These are phyloP conservation scores for Nothobranchius kuhntae DNA, from an alignment of 2,113 vertebrate genomes.

Conservation along the genomic window DNA sequence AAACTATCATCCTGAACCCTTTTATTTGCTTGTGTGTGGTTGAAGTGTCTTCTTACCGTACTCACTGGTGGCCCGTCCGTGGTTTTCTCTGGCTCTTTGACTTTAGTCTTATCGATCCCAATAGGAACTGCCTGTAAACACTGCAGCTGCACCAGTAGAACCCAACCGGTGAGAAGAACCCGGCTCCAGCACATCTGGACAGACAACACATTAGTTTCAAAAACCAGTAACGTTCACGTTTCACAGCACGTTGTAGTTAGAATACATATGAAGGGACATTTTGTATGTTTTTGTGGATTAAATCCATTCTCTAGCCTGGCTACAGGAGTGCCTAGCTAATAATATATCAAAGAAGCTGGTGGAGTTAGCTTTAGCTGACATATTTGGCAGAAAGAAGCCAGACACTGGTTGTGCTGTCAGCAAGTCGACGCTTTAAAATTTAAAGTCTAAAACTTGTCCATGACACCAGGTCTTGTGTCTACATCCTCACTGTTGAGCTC, in stretches of 20 bases:
- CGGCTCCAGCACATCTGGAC: slow-evolving; percentile 84
- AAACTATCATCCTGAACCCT: too few species aligned
- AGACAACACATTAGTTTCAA: background rate
- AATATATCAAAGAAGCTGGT: slow-evolving; percentile 21
- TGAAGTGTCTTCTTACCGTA: slow-evolving; percentile 79
- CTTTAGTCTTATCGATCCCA: slow-evolving; percentile 92
- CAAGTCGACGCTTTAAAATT: background rate
- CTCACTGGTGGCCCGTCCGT: slow-evolving; percentile 82
- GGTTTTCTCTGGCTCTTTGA: slow-evolving; percentile 79
- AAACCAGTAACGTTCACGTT: background rate
- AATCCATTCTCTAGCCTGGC: background rate
- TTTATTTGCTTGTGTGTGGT: background rate
- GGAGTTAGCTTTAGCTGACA: slow-evolving; percentile 59
- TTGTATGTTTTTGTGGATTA: background rate
- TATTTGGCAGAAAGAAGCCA: background rate
- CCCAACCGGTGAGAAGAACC: slow-evolving; percentile 67
- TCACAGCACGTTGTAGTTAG: background rate
- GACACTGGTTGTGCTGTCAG: background rate
- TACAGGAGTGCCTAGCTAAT: slow-evolving; percentile 28
- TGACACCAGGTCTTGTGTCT: background rate
- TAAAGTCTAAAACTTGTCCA: background rate
- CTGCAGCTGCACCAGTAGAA: slow-evolving; percentile 78
- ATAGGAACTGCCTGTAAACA: slow-evolving; percentile 87
- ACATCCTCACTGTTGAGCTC: background rate
- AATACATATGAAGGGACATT: too few species aligned